Percentiles rank a stretch among this genome's conserved stretches.
Evolutionary conservation across 2,797 vertebrate species (phyloP).

Genomic region (Phoeniculus purpureus): DNA sequence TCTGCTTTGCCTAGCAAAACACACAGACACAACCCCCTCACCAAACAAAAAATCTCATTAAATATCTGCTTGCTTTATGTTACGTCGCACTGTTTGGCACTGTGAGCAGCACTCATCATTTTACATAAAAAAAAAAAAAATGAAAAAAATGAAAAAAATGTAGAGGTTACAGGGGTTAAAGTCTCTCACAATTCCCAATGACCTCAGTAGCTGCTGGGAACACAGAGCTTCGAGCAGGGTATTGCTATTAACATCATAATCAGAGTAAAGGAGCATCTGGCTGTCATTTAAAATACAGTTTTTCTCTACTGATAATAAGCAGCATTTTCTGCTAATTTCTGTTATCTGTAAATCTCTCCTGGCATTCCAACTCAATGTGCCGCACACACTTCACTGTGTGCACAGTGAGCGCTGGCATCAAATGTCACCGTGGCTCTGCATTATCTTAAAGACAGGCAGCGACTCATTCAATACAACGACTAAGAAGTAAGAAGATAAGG

Average conservation of each 20-base stretch:
- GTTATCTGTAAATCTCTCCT: conserved; percentile 54
- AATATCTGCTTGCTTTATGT: not conserved
- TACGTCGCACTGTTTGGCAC: not conserved
- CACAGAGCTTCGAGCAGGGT: not conserved
- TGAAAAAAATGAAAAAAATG: not conserved
- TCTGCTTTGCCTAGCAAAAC: not conserved
- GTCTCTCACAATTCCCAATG: not conserved
- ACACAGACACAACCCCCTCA: not conserved
- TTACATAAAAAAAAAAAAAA: not conserved
- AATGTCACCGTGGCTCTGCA: not conserved
- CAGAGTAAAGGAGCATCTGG: conserved; percentile 55
- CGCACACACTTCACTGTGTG: not conserved
- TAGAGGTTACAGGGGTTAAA: fast-evolving
- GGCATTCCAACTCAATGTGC: conserved; percentile 15
- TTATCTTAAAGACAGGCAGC: conserved; percentile 21
- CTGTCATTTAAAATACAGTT: conserved; percentile 45
- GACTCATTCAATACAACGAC: not conserved
- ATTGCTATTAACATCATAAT: not conserved
- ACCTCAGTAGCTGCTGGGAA: not conserved
- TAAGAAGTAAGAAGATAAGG: not conserved
- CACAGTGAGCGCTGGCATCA: not conserved
- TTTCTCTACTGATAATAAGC: conserved; percentile 19
- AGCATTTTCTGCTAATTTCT: conserved; percentile 53
- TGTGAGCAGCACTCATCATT: not conserved
- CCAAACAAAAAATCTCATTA: not conserved